These are phyloP conservation scores for Tetragonisca angustula DNA, from an alignment of 2,888 invertebrate genomes.

Conservation along the genomic window DNA sequence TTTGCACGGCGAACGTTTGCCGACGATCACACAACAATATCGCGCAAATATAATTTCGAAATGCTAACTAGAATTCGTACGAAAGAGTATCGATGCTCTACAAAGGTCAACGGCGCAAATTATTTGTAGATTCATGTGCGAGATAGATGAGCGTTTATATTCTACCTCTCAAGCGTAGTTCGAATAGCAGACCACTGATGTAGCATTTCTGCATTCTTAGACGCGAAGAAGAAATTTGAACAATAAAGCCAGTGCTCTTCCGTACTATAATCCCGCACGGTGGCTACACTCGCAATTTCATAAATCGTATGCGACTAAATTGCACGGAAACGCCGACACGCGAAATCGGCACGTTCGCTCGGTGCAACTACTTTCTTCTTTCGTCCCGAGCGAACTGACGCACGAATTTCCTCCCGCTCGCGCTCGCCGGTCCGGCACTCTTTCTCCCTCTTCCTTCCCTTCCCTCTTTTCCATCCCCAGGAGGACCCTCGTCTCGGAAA, in stretches of 20 bases:
- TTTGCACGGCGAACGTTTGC: neutral
- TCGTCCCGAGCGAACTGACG: constrained; percentile 23
- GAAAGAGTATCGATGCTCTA: neutral
- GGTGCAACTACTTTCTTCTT: constrained; percentile 33
- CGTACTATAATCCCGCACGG: neutral
- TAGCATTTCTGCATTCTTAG: constrained; percentile 1
- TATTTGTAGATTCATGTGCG: no score
- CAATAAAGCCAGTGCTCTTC: constrained; percentile 18
- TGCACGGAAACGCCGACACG: constrained; percentile 60
- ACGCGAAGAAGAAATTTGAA: constrained; percentile 31
- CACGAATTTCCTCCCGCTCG: constrained; percentile 52
- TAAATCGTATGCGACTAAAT: constrained; percentile 63
- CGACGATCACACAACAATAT: neutral
- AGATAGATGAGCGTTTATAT: neutral
- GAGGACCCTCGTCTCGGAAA: constrained; percentile 68
- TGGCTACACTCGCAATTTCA: constrained; percentile 47
- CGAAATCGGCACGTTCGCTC: constrained; percentile 57
- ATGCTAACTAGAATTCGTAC: neutral
- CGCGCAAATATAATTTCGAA: neutral
- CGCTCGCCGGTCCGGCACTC: constrained; percentile 40
- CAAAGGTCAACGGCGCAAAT: neutral
- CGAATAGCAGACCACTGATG: neutral
- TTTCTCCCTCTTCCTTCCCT: neutral
- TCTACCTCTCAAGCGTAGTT: neutral
- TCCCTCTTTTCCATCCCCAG: constrained; percentile 30